phyloP scores from a whole-genome alignment of 2,888 invertebrate species.

The Agrotis puta region DNA sequence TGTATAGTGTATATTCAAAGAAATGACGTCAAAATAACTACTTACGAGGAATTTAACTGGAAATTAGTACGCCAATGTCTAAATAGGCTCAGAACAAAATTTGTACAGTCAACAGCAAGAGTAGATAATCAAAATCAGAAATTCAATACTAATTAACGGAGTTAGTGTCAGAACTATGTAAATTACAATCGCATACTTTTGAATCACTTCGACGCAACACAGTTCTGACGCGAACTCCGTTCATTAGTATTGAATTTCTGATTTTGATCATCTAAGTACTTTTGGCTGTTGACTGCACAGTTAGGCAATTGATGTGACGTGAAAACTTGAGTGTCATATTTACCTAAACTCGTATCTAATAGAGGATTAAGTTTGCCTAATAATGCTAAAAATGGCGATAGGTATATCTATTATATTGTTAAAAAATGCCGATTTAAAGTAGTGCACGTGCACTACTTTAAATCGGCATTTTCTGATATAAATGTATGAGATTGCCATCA shows the following conservation, averaged over 20 bases:
- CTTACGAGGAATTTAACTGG: constrained; percentile 17
- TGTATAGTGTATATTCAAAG: constrained; percentile 13
- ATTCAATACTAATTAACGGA: too few species aligned
- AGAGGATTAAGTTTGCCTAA: constrained; percentile 5
- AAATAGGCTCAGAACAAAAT: constrained; percentile 23
- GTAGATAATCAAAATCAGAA: too few species aligned
- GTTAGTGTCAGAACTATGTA: too few species aligned
- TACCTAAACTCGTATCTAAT: neutral
- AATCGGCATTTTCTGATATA: neutral
- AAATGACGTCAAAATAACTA: constrained; percentile 52
- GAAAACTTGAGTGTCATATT: constrained; percentile 1
- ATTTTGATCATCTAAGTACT: too few species aligned
- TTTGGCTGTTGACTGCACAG: too few species aligned
- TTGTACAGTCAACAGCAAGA: too few species aligned
- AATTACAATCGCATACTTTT: too few species aligned
- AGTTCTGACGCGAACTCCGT: too few species aligned
- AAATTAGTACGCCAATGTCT: constrained; percentile 16
- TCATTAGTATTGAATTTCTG: too few species aligned
- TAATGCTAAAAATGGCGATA: constrained; percentile 7
- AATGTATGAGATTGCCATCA: neutral
- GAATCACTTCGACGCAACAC: too few species aligned
- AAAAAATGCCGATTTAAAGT: too few species aligned
- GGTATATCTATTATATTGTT: neutral
- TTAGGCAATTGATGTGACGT: constrained; percentile 32
- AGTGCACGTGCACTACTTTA: too few species aligned